Percentiles rank a stretch among this genome's conserved stretches.
Conservation (phyloP, 2,113 vertebrate genomes). For the Ellobius talpinus region DNA sequence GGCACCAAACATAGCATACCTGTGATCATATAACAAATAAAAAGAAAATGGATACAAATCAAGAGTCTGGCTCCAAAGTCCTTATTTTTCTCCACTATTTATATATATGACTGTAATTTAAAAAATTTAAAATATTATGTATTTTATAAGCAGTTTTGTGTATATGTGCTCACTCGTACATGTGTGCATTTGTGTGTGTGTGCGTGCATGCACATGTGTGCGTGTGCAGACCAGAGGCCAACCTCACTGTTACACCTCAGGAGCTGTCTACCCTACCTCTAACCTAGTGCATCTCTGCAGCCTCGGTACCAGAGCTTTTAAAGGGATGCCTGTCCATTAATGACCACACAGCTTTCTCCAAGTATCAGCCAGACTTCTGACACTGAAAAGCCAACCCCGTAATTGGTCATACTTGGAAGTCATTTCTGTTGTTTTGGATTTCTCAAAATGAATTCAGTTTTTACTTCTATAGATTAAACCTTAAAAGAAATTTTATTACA, state of each 20-base stretch:
- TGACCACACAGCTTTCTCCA: neutral
- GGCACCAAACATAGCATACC: neutral
- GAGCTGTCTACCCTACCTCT: neutral
- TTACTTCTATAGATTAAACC: neutral
- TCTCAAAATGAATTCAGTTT: constrained; percentile 22
- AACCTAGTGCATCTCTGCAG: neutral
- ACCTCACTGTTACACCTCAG: neutral
- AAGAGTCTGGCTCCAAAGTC: neutral
- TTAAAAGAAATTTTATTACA: constrained; percentile 33
- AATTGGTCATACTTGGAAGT: neutral
- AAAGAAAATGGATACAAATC: neutral
- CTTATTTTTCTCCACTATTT: neutral
- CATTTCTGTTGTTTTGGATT: neutral
- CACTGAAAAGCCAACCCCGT: neutral
- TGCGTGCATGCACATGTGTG: neutral
- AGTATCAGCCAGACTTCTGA: constrained; percentile 15
- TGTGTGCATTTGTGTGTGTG: neutral
- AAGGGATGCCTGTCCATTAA: neutral
- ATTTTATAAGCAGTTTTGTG: neutral
- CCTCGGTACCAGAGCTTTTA: neutral
- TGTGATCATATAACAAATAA: neutral
- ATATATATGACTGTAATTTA: too few relatives aligned
- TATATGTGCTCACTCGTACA: too few relatives aligned
- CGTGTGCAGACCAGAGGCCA: neutral
- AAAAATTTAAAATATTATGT: neutral